A percentile compares a stretch with the other conserved stretches of the same genome.
Evolutionary conservation across 2,888 invertebrate genomes (phyloP).

Genomic region (Gymnocheta viridis): DNA sequence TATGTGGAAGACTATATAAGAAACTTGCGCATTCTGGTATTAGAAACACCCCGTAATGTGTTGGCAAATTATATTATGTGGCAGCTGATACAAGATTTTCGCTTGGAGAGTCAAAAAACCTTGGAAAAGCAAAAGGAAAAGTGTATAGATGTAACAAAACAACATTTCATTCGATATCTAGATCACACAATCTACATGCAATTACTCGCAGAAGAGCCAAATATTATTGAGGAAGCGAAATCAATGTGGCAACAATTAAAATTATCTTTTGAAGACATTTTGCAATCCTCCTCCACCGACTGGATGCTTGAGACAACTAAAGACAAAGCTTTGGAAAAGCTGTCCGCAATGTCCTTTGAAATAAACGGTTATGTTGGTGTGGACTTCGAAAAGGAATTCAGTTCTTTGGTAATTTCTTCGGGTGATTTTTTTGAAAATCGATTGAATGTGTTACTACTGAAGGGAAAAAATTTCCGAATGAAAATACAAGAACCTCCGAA

Average conservation of each 20-base stretch:
- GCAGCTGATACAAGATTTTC: constrained; percentile 74
- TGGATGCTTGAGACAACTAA: constrained; percentile 75
- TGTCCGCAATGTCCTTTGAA: constrained; percentile 74
- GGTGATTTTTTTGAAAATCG: constrained; percentile 76
- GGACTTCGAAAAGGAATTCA: constrained; percentile 74
- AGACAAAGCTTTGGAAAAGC: constrained; percentile 74
- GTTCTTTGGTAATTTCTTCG: constrained; percentile 73
- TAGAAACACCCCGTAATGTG: constrained; percentile 72
- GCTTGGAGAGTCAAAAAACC: constrained; percentile 61
- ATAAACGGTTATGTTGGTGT: constrained; percentile 72
- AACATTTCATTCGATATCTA: constrained; percentile 75
- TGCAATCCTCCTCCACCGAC: constrained; percentile 63
- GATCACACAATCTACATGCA: constrained; percentile 76
- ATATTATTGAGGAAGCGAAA: constrained; percentile 68
- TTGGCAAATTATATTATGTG: constrained; percentile 79
- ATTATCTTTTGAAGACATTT: constrained; percentile 72
- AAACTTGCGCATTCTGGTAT: constrained; percentile 74
- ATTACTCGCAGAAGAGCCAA: constrained; percentile 56
- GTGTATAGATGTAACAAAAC: constrained; percentile 73
- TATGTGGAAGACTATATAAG: constrained; percentile 75
- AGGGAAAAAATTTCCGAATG: constrained; percentile 71
- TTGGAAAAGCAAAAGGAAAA: constrained; percentile 70
- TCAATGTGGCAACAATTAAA: constrained; percentile 76
- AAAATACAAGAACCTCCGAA: constrained; percentile 71
- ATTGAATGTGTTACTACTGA: constrained; percentile 72